phyloP scores from a whole-genome alignment of 2,888 invertebrate genomes.

The Yponomeuta cagnagella region DNA sequence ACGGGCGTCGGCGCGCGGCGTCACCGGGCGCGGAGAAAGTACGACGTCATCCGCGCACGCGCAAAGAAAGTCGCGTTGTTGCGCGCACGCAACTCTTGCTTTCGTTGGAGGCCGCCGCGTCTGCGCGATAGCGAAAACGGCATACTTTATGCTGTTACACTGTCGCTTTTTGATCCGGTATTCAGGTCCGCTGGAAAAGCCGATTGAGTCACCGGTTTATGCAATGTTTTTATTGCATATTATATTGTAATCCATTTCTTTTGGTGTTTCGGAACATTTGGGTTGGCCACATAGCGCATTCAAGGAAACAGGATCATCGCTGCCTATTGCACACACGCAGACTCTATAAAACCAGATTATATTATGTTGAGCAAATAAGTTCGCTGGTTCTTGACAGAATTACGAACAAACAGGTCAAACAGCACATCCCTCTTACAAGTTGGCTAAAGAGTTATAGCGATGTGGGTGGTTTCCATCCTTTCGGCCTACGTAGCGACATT shows the following conservation, averaged over 20 bases:
- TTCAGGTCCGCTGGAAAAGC: slow-evolving; percentile 66
- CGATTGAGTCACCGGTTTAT: slow-evolving; percentile 45
- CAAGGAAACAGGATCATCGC: too few relatives aligned
- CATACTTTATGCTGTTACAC: slow-evolving; percentile 49
- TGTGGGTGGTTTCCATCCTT: background rate
- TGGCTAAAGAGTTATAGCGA: background rate
- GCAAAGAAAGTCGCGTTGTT: slow-evolving; percentile 71
- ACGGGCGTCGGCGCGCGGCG: slow-evolving; percentile 59
- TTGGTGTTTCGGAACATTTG: too few relatives aligned
- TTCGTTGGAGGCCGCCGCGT: slow-evolving; percentile 63
- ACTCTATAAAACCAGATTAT: background rate
- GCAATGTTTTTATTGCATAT: background rate
- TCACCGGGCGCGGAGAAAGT: slow-evolving; percentile 61
- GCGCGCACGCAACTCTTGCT: slow-evolving; percentile 58
- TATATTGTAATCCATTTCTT: background rate
- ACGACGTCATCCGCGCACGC: slow-evolving; percentile 60
- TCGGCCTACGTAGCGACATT: too few relatives aligned
- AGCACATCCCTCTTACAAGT: background rate
- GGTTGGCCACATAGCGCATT: too few relatives aligned
- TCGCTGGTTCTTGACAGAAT: background rate
- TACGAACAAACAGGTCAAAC: background rate
- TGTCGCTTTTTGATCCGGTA: slow-evolving; percentile 64
- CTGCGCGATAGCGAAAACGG: slow-evolving; percentile 71
- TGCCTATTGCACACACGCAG: too few relatives aligned
- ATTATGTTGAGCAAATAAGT: background rate